Evolutionary conservation across 2,113 vertebrate species (phyloP), one percentile per base, ranked within the genome.

Genomic region (Callithrix jacchus): DNA sequence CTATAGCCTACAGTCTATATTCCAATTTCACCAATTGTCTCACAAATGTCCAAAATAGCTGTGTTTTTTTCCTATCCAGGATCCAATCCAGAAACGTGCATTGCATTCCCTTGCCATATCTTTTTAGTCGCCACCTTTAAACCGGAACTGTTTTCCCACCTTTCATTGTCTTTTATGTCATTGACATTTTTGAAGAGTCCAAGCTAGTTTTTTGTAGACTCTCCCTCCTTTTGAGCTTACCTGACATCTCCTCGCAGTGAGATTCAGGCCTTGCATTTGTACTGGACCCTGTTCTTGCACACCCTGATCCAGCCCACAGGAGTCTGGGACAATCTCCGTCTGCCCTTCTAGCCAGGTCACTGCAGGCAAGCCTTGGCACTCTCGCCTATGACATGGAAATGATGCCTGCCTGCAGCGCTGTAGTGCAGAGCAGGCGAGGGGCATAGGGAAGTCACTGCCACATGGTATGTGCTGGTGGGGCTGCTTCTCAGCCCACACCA

Each of bases 121-220:
- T 92, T 45, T 83, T 83, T 27, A 35, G 70, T 96, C 56, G 54
- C 30, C 27, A 64, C 61, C 73, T 80, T 84, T 81, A 92, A 93
- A 81, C 10, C 27, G 5, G 18, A 89, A 45, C 30, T 5, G 4
- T 76, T 91, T 89, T 71, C 14, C 74, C 37, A 47, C 30, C 32
- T 89, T 84, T 82, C 37, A 64, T 74, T 85, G 40, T 80, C 37
- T 71, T 82, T 32, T 5, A 27, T 52, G 76, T 49, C 71, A 30
- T 1, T 80, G 66, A 87, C 35, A 23, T 85, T 74, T 83, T 74
- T 82, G 40, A 64, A 85, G 37, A 58, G 56, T 20, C 37, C 56
- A 66, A 64, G 61, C 37, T n/a, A 47, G 27, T 84, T 91, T 92
- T 82, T 79, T 58, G n/a, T 52, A 58, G 37, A 20, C 56, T 18